phyloP scores from a whole-genome alignment of 2,113 vertebrate genomes.

The Tylochromis polylepis region DNA sequence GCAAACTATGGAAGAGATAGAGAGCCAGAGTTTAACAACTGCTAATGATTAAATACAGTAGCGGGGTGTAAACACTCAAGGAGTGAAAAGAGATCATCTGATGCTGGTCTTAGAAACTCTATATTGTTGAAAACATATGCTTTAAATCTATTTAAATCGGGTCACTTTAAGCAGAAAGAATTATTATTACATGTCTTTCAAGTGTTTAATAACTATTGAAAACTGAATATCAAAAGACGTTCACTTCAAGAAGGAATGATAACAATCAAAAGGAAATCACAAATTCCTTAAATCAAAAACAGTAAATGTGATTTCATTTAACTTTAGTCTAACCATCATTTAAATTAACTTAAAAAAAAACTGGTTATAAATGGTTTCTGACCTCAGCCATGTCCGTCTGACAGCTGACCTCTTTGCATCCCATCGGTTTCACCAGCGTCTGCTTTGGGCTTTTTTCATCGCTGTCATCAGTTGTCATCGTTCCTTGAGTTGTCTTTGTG shows the following conservation, averaged over 20 bases:
- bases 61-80: no score
- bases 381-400: constrained; percentile 41
- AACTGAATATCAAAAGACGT: neutral
- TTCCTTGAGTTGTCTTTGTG: constrained; percentile 17
- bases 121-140: neutral
- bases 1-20: neutral
- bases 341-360: neutral
- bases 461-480: constrained; percentile 5
- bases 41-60: neutral
- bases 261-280: neutral
- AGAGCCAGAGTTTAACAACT: neutral
- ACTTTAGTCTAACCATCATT: neutral
- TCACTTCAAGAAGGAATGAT: neutral
- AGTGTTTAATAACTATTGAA: neutral
- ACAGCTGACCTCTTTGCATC: constrained; percentile 20
- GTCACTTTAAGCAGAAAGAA: neutral
- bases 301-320: neutral
- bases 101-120: neutral
- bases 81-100: neutral
- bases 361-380: neutral
- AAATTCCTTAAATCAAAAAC: no score
- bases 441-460: neutral
- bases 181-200: neutral
- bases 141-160: neutral
- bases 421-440: neutral